A percentile compares a stretch with the other conserved stretches of the same genome.
These are phyloP conservation scores for Probaryconus sp. DNA, from an alignment of 1,140 invertebrate species.

Conservation along the genomic window DNA sequence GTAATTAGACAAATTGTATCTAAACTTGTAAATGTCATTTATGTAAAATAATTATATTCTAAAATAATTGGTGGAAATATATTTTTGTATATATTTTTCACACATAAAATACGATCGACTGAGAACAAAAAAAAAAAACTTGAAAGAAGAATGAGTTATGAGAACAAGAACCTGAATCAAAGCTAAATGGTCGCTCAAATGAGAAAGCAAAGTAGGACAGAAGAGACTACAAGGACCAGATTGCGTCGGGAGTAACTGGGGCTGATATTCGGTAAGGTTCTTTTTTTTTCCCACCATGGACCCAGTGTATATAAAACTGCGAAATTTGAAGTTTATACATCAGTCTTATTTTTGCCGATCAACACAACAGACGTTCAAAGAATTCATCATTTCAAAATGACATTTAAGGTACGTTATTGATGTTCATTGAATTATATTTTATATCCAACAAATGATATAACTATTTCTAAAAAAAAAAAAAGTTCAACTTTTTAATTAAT, in stretches of 20 bases:
- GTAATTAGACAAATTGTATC: too few relatives aligned
- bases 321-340: slow-evolving; percentile 42
- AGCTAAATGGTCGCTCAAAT: slow-evolving; percentile 44
- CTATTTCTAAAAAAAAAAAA: not conserved
- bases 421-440: slow-evolving; percentile 1
- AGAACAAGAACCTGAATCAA: slow-evolving; percentile 54
- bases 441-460: not conserved
- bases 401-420: slow-evolving; percentile 37
- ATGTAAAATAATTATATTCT: too few relatives aligned
- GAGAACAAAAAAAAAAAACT: slow-evolving; percentile 28
- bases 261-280: slow-evolving; percentile 53
- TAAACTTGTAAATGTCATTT: too few relatives aligned
- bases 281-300: slow-evolving; percentile 41
- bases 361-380: slow-evolving; percentile 51
- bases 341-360: slow-evolving; percentile 52
- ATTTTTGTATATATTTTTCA: too few relatives aligned
- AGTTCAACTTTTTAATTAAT: too few relatives aligned
- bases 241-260: slow-evolving; percentile 40
- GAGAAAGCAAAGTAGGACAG: slow-evolving; percentile 56
- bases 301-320: slow-evolving; percentile 51
- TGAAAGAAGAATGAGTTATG: slow-evolving; percentile 32
- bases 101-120: too few relatives aligned
- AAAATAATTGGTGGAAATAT: too few relatives aligned
- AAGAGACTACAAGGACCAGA: slow-evolving; percentile 55
- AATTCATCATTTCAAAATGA: slow-evolving; percentile 45